Base-by-base conservation (phyloP, 2,113 vertebrate species). In the Pogona vitticeps region DNA sequence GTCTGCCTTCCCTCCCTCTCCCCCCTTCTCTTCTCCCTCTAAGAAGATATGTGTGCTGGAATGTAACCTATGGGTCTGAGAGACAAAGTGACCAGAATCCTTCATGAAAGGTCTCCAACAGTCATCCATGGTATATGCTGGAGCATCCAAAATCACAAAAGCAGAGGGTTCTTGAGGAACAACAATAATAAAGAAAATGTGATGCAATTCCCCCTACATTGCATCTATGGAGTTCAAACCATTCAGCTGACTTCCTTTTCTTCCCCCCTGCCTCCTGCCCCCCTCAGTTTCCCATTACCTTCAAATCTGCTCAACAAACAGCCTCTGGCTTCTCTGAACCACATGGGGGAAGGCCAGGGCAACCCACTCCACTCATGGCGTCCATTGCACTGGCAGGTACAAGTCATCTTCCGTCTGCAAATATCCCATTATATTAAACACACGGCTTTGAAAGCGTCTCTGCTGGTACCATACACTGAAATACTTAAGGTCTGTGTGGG, bases 1-100 rank as follows among this genome's bases (percentile, higher is more conserved):
- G 96, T 97, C 97, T 97, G 96, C 91, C 67, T 76, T 91, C 95
- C 58, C 26, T 33, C 3, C n/a, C n/a, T n/a, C n/a, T n/a, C n/a
- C n/a, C n/a, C n/a, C n/a, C n/a, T n/a, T n/a, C n/a, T n/a, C n/a
- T n/a, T n/a, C 9, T 20, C 58, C 92, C 92, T 92, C 93, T 93
- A 82, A 92, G 93, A 78, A 31, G 2, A 58, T 90, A 52, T 20
- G 1, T 88, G 46, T 65, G 28, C 73, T 96, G 95, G 94, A 95
- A 92, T 90, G 79, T 63, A 36, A 90, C 90, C 79, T 52, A 42
- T 63, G 80, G 0, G 20, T 4, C 52, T 86, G 90, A 76, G 59
- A 71, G 86, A 89, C 91, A 82, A 76, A 85, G 88, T n/a, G 91
- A 90, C 87, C 91, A 58, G 1, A 9, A 0, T 82, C 61, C 88